Conservation (phyloP, 2,888 invertebrate species). For the Aporophyla nigra region DNA sequence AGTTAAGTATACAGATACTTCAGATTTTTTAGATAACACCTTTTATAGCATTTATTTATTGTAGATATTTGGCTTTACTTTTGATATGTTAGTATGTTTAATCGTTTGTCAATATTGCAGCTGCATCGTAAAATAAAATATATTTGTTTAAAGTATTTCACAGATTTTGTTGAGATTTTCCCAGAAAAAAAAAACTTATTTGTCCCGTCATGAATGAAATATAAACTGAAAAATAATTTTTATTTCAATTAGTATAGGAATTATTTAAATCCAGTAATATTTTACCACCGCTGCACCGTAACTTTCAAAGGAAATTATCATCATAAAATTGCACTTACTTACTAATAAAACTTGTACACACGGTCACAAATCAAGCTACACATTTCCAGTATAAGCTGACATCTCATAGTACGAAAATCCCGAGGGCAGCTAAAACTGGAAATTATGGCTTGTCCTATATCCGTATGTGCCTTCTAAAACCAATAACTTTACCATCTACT, state of each 20-base stretch:
- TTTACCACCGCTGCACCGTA: too few species aligned
- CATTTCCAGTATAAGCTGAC: too few species aligned
- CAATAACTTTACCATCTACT: background rate
- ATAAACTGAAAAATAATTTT: background rate
- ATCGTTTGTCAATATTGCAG: constrained; percentile 46
- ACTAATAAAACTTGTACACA: too few species aligned
- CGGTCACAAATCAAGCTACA: too few species aligned
- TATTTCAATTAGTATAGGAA: background rate
- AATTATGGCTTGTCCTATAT: too few species aligned
- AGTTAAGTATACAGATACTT: constrained; percentile 51
- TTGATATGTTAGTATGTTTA: constrained; percentile 33
- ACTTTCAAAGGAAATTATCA: background rate
- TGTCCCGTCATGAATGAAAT: background rate
- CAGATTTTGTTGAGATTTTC: background rate
- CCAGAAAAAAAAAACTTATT: background rate
- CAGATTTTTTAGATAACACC: constrained; percentile 65
- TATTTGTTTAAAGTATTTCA: constrained; percentile 31
- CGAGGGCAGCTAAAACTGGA: too few species aligned
- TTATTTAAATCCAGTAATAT: background rate
- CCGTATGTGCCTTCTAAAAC: too few species aligned
- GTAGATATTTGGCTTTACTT: constrained; percentile 39
- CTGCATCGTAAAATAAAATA: background rate
- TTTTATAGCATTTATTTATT: constrained; percentile 48
- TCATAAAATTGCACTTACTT: background rate
- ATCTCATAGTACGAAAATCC: too few species aligned